Evolutionary conservation across 2,797 vertebrate genomes (phyloP).

Genomic region (Loris lydekkerianus): DNA sequence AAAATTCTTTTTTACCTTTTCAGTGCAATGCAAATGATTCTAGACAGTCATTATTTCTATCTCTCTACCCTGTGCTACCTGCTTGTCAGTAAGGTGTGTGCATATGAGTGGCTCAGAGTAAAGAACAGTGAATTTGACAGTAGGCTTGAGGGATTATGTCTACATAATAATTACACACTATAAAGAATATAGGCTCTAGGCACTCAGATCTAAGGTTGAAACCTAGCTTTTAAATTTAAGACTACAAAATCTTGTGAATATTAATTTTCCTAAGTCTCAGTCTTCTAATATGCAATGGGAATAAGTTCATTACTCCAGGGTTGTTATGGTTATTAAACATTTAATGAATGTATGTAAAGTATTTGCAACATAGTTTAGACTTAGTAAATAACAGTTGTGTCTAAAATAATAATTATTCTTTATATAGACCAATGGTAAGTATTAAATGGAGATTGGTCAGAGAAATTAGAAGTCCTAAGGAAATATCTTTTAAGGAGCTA

Average conservation of each 20-base stretch:
- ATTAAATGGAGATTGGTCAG: conserved; percentile 32
- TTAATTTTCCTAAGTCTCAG: not conserved
- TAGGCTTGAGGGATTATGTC: not conserved
- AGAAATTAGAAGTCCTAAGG: not conserved
- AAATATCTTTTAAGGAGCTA: conserved; percentile 34
- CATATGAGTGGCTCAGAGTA: not conserved
- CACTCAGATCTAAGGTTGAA: conserved; percentile 29
- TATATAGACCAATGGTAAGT: not conserved
- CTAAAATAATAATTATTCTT: conserved; percentile 19
- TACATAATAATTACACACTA: not conserved
- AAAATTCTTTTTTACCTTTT: conserved; percentile 79
- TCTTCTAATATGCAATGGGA: not conserved
- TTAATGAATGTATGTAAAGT: conserved; percentile 11
- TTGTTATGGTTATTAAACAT: conserved; percentile 64
- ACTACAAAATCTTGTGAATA: not conserved
- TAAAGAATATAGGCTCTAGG: not conserved
- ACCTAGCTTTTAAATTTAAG: conserved; percentile 36
- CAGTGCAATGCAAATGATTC: conserved; percentile 70
- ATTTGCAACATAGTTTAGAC: not conserved
- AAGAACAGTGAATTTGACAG: conserved; percentile 3
- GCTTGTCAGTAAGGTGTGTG: not conserved
- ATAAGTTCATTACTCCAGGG: not conserved
- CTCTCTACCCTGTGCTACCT: conserved; percentile 26
- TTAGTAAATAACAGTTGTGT: conserved; percentile 4
- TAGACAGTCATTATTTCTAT: conserved; percentile 69